Percentiles rank a stretch among this genome's conserved stretches.
phyloP scores from a whole-genome alignment of 2,113 vertebrate species.

The Rhinichthys klamathensis region DNA sequence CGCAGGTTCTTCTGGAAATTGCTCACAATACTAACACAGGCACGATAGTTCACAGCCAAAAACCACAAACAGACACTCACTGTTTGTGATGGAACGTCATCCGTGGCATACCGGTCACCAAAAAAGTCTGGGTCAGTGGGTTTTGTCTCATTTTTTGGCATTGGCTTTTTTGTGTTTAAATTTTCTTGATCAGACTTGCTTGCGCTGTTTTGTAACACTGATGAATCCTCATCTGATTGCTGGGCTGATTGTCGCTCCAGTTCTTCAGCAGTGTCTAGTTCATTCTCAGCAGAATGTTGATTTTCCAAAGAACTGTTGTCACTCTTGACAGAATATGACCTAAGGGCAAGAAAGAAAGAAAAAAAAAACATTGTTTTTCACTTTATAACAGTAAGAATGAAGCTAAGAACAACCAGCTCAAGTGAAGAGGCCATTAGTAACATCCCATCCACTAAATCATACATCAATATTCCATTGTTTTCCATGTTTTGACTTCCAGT shows the following conservation, averaged over 20 bases:
- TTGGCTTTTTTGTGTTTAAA: neutral
- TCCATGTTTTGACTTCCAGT: too few relatives aligned
- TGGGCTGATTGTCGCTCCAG: neutral
- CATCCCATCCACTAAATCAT: neutral
- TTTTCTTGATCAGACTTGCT: neutral
- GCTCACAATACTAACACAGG: neutral
- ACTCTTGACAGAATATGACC: neutral
- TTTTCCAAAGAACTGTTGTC: neutral
- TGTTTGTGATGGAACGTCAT: constrained; percentile 54
- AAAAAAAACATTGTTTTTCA: neutral
- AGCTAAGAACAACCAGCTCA: neutral
- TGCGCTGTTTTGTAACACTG: neutral
- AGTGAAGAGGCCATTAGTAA: neutral
- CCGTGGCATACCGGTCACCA: constrained; percentile 71
- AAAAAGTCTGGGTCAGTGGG: constrained; percentile 64
- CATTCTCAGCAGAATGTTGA: neutral
- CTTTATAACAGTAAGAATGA: neutral
- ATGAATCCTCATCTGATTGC: neutral
- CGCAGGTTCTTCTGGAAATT: neutral
- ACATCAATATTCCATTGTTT: neutral
- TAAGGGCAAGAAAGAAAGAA: neutral
- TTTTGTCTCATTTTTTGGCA: neutral
- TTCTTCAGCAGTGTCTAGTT: neutral
- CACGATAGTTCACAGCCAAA: neutral
- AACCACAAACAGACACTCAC: constrained; percentile 60